phyloP scores from a whole-genome alignment of 2,888 invertebrate genomes.

The Scotopteryx bipunctaria region DNA sequence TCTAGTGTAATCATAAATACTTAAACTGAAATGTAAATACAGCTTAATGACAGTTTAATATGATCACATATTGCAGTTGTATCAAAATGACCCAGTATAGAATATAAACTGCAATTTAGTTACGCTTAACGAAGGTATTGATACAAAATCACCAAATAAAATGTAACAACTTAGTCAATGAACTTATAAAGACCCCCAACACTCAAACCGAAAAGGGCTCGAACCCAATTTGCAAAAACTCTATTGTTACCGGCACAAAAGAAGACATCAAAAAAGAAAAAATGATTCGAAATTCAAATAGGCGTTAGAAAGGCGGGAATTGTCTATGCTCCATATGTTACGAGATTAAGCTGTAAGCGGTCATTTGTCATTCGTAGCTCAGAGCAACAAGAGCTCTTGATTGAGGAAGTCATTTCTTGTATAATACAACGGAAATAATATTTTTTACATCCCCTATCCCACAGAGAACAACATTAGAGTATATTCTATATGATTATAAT shows the following conservation, averaged over 20 bases:
- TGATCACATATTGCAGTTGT: not conserved
- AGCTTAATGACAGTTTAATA: too few relatives aligned
- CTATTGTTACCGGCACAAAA: conserved; percentile 74
- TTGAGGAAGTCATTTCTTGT: conserved; percentile 82
- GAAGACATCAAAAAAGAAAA: conserved; percentile 76
- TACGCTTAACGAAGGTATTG: conserved; percentile 55
- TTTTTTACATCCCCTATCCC: conserved; percentile 67
- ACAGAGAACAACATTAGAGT: conserved; percentile 62
- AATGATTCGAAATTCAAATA: conserved; percentile 63
- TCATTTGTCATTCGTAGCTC: conserved; percentile 75
- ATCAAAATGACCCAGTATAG: not conserved
- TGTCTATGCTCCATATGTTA: conserved; percentile 77
- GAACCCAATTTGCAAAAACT: conserved; percentile 76
- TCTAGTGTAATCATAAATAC: too few relatives aligned
- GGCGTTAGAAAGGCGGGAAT: conserved; percentile 57
- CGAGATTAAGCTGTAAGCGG: conserved; percentile 74
- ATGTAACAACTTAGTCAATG: conserved; percentile 66
- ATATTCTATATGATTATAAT: conserved; percentile 59
- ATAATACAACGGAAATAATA: conserved; percentile 76
- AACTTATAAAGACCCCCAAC: conserved; percentile 63
- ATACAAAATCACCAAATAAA: conserved; percentile 71
- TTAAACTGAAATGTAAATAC: too few relatives aligned
- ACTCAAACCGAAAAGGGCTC: conserved; percentile 64
- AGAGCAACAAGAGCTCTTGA: conserved; percentile 58
- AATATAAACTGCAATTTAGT: conserved; percentile 20